Percentiles rank a stretch among this genome's conserved stretches.
phyloP scores from a whole-genome alignment of 2,797 vertebrate genomes.

The Scomberomorus guttatus region DNA sequence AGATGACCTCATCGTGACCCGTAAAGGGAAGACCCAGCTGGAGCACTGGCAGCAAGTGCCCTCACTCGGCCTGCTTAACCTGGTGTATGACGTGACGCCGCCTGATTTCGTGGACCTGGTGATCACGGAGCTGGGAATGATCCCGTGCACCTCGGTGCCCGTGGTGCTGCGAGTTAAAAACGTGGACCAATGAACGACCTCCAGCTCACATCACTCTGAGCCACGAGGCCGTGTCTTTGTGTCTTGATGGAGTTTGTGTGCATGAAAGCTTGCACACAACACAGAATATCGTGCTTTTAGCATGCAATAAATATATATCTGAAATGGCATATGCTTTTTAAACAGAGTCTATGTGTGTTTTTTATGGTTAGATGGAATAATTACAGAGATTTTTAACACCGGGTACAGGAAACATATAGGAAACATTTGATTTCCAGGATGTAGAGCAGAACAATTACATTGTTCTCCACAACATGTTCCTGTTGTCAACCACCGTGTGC shows the following conservation, averaged over 20 bases:
- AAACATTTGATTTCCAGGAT: constrained; percentile 34
- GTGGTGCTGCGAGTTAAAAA: constrained; percentile 97
- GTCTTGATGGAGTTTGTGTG: constrained; percentile 38
- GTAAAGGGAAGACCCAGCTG: constrained; percentile 87
- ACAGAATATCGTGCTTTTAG: constrained; percentile 73
- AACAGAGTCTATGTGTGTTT: constrained; percentile 64
- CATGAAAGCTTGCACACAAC: constrained; percentile 45
- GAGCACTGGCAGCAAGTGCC: constrained; percentile 89
- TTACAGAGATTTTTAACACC: constrained; percentile 11
- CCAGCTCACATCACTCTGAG: constrained; percentile 9
- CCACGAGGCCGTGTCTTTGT: constrained; percentile 24
- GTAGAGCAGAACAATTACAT: constrained; percentile 30
- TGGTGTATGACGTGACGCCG: constrained; percentile 97
- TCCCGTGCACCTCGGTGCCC: constrained; percentile 98
- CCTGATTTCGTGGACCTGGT: constrained; percentile 97
- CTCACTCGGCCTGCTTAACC: constrained; percentile 92
- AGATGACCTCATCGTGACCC: constrained; percentile 90
- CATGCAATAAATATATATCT: constrained; percentile 86
- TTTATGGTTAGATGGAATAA: constrained; percentile 32
- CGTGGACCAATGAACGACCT: constrained; percentile 89
- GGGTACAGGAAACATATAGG: constrained; percentile 13
- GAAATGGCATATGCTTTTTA: constrained; percentile 77
- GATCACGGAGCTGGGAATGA: constrained; percentile 99
- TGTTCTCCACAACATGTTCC: constrained; percentile 18
- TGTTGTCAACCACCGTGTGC: constrained; percentile 34